phyloP scores from a whole-genome alignment of 2,888 invertebrate species.

The Apodemia mormo region DNA sequence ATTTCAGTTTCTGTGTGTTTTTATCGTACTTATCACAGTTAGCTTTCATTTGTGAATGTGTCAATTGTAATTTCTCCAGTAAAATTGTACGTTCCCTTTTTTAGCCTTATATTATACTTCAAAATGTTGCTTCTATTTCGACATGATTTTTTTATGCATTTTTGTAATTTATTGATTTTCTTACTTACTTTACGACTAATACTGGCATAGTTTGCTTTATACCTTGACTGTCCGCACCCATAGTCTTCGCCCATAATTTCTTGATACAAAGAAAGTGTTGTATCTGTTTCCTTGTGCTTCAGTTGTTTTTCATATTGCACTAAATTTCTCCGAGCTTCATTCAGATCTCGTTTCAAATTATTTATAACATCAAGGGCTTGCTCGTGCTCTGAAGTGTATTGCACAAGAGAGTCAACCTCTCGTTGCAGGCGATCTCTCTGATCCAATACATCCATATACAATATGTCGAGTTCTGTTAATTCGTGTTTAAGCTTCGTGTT shows the following conservation, averaged over 20 bases:
- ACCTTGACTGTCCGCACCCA: neutral
- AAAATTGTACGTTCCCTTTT: neutral
- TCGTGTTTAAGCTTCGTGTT: neutral
- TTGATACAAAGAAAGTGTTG: neutral
- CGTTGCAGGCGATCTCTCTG: neutral
- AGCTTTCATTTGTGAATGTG: neutral
- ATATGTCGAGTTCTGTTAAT: neutral
- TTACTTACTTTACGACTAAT: neutral
- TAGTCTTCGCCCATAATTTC: neutral
- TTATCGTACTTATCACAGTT: neutral
- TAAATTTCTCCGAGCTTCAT: neutral
- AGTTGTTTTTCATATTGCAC: neutral
- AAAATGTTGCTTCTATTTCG: neutral
- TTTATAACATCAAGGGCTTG: neutral
- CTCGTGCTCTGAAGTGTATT: neutral
- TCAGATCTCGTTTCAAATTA: neutral
- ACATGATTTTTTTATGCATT: neutral
- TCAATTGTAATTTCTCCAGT: neutral
- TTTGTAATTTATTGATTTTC: neutral
- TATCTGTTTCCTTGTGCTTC: neutral
- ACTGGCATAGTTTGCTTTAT: neutral
- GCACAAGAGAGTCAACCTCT: neutral
- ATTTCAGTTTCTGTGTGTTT: neutral
- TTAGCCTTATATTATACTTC: neutral
- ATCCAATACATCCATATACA: neutral